Conservation (phyloP, 2,113 vertebrate species). For the Argyrosomus japonicus region DNA sequence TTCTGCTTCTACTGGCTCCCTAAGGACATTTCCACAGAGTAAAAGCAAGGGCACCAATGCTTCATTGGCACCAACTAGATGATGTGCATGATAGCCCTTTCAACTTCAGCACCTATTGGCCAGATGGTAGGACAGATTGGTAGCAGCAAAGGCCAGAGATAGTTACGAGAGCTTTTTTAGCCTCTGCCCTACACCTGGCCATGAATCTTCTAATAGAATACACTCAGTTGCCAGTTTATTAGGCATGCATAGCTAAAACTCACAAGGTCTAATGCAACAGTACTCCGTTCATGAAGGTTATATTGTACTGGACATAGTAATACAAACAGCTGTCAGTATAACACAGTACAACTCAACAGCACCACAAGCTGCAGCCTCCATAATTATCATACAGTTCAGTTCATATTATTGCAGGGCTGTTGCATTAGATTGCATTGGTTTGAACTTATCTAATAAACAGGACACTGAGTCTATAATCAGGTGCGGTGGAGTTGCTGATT, state of each 20-base stretch:
- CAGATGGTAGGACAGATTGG: constrained; percentile 45
- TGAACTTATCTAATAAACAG: neutral
- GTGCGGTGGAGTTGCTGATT: neutral
- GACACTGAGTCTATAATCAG: neutral
- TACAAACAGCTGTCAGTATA: neutral
- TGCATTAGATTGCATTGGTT: neutral
- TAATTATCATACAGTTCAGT: neutral
- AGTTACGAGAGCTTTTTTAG: neutral
- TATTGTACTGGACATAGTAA: neutral
- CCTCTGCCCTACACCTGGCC: constrained; percentile 12
- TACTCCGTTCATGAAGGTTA: neutral
- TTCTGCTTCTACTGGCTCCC: constrained; percentile 5
- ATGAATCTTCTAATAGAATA: constrained; percentile 20
- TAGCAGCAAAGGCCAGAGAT: constrained; percentile 29
- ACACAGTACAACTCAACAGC: neutral
- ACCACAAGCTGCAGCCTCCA: neutral
- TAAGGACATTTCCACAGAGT: neutral
- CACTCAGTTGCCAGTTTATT: neutral
- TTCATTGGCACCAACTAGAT: constrained; percentile 16
- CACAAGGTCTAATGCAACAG: neutral
- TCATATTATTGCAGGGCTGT: neutral
- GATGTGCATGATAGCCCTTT: constrained; percentile 13
- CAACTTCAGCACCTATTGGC: constrained; percentile 12
- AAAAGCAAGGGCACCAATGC: neutral
- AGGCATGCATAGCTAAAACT: neutral